These are phyloP conservation scores for Sitta europaea DNA, from an alignment of 2,113 vertebrate species.

Conservation along the genomic window DNA sequence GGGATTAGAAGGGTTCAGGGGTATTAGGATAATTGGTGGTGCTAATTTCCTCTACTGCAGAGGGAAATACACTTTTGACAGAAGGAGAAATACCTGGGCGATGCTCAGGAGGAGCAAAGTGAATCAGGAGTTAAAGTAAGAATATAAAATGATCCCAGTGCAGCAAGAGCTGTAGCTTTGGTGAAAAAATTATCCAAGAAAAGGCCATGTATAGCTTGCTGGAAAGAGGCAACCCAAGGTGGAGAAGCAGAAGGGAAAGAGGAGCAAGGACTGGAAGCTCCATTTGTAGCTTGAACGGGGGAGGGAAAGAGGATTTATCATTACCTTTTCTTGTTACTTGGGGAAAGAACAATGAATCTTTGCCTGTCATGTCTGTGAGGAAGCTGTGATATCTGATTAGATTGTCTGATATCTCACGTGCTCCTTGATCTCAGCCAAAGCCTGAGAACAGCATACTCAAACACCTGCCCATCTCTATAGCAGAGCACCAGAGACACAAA, in stretches of 20 bases:
- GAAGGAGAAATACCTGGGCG: not conserved
- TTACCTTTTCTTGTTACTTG: not conserved
- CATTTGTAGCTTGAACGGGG: not conserved
- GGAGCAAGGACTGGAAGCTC: not conserved
- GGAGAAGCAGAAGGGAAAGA: not conserved
- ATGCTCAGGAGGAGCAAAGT: not conserved
- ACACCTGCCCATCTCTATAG: fast-evolving
- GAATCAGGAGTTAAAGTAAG: not conserved
- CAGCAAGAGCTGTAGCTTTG: not conserved
- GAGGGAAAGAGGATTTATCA: not conserved
- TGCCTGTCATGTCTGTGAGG: not conserved
- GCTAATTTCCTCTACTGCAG: not conserved
- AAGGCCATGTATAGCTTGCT: not conserved
- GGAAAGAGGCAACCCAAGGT: not conserved
- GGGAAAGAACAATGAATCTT: not conserved
- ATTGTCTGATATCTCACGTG: not conserved
- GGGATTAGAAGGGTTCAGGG: slow-evolving; percentile 3
- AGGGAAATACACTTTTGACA: not conserved
- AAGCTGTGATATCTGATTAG: not conserved
- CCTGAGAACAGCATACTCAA: not conserved
- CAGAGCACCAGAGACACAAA: not conserved
- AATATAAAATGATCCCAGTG: not conserved
- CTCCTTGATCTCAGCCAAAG: not conserved
- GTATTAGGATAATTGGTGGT: slow-evolving; percentile 1
- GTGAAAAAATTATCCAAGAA: not conserved